Evolutionary conservation across 2,888 invertebrate species (phyloP).

Genomic region (Pterostichus madidus): DNA sequence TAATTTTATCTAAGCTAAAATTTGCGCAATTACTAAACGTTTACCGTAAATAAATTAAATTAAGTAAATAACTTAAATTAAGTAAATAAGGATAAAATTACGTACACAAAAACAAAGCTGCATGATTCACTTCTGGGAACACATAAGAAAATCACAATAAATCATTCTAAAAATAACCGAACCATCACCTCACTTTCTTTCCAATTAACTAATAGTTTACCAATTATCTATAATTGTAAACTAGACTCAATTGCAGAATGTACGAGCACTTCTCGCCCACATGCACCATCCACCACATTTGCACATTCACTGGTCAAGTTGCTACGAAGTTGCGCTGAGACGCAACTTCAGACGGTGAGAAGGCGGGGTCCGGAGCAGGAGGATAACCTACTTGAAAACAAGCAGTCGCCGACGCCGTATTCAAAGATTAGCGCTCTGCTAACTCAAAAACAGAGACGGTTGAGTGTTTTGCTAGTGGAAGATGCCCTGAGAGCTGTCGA

Average conservation of each 20-base stretch:
- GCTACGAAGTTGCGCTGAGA: neutral
- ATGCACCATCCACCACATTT: conserved; percentile 40
- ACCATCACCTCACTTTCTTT: conserved; percentile 33
- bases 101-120: conserved; percentile 5
- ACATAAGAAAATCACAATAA: neutral
- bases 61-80: no score
- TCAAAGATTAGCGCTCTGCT: conserved; percentile 51
- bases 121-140: neutral
- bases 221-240: conserved; percentile 5
- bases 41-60: no score
- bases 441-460: conserved; percentile 32
- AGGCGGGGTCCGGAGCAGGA: conserved; percentile 29
- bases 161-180: conserved; percentile 3
- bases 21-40: no score
- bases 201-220: conserved; percentile 37
- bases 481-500: neutral
- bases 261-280: conserved; percentile 53
- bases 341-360: neutral
- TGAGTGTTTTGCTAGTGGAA: conserved; percentile 52
- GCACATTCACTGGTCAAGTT: conserved; percentile 53
- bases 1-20: no score
- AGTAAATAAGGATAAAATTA: neutral
- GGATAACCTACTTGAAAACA: conserved; percentile 38
- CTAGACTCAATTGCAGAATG: neutral
- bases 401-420: conserved; percentile 27